Evolutionary conservation across 2,797 vertebrate species (phyloP), one percentile per base, ranked within the genome.

Genomic region (Fistularia tabacaria): DNA sequence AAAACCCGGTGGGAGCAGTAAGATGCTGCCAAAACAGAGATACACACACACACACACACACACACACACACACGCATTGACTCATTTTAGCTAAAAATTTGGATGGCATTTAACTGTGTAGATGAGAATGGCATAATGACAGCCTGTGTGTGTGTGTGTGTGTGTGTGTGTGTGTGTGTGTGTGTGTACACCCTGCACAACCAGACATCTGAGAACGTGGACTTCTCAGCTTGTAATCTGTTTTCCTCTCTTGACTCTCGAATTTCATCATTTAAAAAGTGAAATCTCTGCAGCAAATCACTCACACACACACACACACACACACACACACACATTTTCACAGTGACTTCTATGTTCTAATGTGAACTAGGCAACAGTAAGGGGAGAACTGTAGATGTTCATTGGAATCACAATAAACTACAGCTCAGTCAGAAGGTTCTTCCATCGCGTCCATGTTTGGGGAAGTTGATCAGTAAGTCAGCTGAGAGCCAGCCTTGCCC

Each of bases 1-100:
- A 48, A 58, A 58, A 41, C 54, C 55, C 49, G 45, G 9, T 7
- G 46, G 54, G 61, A 62, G 48, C 36, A 46, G 9, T 50, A 46
- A 65, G 6, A 46, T 43, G 11, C 44, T 38, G 1, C 39, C 36
- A 36, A 5, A 39, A 56, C 11, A 48, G 46, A 54, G 48, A 15
- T 25, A 13, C 46, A 12, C 15, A 11, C 25, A 49, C 0, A 3
- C 10, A 36, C 11, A 48, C 51, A 54, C 51, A 15, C 36, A 13
- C 46, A 12, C 15, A 11, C 25, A 49, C 0, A 3, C 10, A 36
- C 47, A 51, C 11, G 40, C 11, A 54, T n/a, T 40, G 25, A 25
- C 14, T 37, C 39, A 11, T 55, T 38, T 54, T 9, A 51, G 38
- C 14, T 5, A 38, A 38, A 36, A 44, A 38, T 61, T 36, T 48